Evolutionary conservation across 2,113 vertebrate species (phyloP).

Genomic region (Brachypodius melanocephalos): DNA sequence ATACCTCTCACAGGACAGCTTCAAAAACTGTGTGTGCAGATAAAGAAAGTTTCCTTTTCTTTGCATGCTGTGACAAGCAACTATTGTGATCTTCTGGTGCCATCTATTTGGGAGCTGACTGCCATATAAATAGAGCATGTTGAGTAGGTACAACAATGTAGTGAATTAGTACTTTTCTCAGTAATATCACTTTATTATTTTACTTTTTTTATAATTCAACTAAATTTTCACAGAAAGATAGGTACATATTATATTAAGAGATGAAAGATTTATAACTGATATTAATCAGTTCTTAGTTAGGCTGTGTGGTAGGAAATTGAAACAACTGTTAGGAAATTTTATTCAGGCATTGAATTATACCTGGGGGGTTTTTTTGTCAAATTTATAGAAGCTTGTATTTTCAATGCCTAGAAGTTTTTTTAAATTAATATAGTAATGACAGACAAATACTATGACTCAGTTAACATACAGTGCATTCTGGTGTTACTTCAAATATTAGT

Average conservation of each 20-base stretch:
- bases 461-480: neutral
- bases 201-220: neutral
- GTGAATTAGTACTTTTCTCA: neutral
- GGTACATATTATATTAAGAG: neutral
- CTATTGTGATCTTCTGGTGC: neutral
- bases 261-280: neutral
- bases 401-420: neutral
- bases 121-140: neutral
- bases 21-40: neutral
- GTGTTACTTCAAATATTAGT: neutral
- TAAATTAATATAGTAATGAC: slow-evolving; percentile 6
- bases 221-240: neutral
- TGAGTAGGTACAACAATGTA: neutral
- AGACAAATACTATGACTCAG: neutral
- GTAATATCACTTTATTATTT: neutral
- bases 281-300: neutral
- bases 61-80: neutral
- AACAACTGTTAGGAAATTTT: neutral
- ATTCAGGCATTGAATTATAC: slow-evolving; percentile 30
- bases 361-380: slow-evolving; percentile 9
- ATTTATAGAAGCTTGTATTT: slow-evolving; percentile 16
- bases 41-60: neutral
- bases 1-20: neutral
- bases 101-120: neutral
- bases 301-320: neutral